phyloP scores from a whole-genome alignment of 2,797 vertebrate genomes.

The Gymnopithys bicolor region DNA sequence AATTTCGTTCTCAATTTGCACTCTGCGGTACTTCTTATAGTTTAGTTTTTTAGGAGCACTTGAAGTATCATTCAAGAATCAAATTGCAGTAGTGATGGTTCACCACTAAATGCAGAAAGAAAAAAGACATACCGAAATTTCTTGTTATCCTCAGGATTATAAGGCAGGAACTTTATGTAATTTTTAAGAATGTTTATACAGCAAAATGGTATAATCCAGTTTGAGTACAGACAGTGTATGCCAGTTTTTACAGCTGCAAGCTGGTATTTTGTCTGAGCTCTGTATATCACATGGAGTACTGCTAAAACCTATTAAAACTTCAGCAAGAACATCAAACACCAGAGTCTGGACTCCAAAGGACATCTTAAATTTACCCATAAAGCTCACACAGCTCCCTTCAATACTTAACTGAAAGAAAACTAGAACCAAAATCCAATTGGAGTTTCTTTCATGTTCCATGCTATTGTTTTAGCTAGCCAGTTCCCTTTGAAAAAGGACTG shows the following conservation, averaged over 20 bases:
- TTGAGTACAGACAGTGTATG: rapidly evolving
- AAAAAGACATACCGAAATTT: not conserved
- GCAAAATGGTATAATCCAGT: not conserved
- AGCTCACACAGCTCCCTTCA: not conserved
- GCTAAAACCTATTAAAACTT: not conserved
- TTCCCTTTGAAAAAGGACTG: not conserved
- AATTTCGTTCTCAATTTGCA: not conserved
- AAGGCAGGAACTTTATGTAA: not conserved
- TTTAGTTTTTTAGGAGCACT: not conserved
- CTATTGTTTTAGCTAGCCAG: not conserved
- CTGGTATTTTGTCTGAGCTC: not conserved
- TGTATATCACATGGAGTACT: not conserved
- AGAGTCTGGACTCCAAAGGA: not conserved
- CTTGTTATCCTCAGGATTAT: not conserved
- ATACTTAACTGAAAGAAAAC: not conserved
- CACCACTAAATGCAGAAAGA: not conserved
- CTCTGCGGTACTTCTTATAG: not conserved
- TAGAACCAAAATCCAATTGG: not conserved
- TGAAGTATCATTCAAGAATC: not conserved
- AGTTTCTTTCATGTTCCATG: not conserved
- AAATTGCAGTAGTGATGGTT: not conserved
- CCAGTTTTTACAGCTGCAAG: not conserved
- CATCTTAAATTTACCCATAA: not conserved
- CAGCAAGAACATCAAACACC: not conserved
- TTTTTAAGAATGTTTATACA: conserved; percentile 10